Percentiles rank a stretch among this genome's conserved stretches.
phyloP scores from a whole-genome alignment of 2,113 vertebrate species.

The Empidonax traillii region DNA sequence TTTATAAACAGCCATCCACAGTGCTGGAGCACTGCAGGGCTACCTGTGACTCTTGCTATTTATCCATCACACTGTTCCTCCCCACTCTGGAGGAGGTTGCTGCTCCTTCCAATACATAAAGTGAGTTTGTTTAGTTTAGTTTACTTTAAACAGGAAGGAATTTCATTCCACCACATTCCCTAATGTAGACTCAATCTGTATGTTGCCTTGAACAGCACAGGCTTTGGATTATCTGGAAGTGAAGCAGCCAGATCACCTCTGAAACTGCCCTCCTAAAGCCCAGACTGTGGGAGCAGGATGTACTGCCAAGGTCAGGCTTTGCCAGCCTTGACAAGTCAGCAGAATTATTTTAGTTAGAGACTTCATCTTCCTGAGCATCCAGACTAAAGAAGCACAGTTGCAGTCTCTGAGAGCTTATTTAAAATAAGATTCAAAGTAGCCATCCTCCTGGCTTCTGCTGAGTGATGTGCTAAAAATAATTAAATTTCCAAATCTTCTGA shows the following conservation, averaged over 20 bases:
- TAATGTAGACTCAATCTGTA: not conserved
- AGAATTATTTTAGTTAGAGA: conserved; percentile 1
- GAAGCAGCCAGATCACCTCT: not conserved
- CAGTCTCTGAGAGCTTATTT: not conserved
- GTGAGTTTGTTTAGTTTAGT: not conserved
- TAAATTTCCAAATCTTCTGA: not conserved
- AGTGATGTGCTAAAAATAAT: not conserved
- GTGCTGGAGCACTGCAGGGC: not conserved
- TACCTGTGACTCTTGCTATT: not conserved
- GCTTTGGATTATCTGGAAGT: not conserved
- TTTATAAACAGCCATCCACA: not conserved
- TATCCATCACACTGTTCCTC: not conserved
- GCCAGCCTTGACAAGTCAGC: not conserved
- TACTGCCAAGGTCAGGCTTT: not conserved
- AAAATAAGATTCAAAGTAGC: not conserved
- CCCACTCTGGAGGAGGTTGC: not conserved
- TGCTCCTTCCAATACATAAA: not conserved
- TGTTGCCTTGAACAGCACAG: not conserved
- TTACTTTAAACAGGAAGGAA: not conserved
- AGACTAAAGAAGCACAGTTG: not conserved
- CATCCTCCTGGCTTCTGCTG: not conserved
- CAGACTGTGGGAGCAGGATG: not conserved
- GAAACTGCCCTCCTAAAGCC: not conserved
- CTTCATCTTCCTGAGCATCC: not conserved
- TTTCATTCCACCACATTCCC: not conserved